A percentile compares a stretch with the other conserved stretches of the same genome.
These are phyloP conservation scores for Drosophila parthenogenetica DNA, from an alignment of 2,888 invertebrate species.

Conservation along the genomic window DNA sequence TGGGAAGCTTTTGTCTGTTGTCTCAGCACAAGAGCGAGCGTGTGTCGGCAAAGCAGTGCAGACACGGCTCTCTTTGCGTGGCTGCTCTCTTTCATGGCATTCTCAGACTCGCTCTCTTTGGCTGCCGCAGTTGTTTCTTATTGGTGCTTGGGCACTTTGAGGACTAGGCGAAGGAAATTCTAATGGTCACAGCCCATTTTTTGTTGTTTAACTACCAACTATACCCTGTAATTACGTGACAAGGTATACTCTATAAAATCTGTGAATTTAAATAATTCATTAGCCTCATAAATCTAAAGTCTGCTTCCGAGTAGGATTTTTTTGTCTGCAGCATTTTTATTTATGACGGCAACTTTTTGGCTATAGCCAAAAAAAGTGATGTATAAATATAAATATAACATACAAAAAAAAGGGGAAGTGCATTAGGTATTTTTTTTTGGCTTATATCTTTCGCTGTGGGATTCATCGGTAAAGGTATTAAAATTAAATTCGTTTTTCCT, in stretches of 20 bases:
- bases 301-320: not conserved
- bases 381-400: constrained; percentile 1
- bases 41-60: constrained; percentile 58
- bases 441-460: not conserved
- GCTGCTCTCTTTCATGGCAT: constrained; percentile 27
- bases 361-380: not conserved
- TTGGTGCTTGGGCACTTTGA: constrained; percentile 50
- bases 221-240: not conserved
- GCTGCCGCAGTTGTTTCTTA: constrained; percentile 37
- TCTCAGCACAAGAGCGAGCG: not conserved
- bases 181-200: constrained; percentile 58
- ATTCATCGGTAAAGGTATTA: constrained; percentile 38
- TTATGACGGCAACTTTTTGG: constrained; percentile 57
- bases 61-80: constrained; percentile 36
- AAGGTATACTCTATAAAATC: not conserved
- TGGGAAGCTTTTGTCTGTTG: constrained; percentile 13
- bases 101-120: constrained; percentile 29
- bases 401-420: constrained; percentile 54
- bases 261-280: constrained; percentile 28
- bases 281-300: constrained; percentile 26
- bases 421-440: constrained; percentile 45
- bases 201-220: not conserved
- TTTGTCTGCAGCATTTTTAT: constrained; percentile 53
- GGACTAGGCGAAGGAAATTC: constrained; percentile 22
- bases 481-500: constrained; percentile 44